Evolutionary conservation across 1,140 invertebrate genomes (phyloP).

Genomic region (Paraescarpia echinospica): DNA sequence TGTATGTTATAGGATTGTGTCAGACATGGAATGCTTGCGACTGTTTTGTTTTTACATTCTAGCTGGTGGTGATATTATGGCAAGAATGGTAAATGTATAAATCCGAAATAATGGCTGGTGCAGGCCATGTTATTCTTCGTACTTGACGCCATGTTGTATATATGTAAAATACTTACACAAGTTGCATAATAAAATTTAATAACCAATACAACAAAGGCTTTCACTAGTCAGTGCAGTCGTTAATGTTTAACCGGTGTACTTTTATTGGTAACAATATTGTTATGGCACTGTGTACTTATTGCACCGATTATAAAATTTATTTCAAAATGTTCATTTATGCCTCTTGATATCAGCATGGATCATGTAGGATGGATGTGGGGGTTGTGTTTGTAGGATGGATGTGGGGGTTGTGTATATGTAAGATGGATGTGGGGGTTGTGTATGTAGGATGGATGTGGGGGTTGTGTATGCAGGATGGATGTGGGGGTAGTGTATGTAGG

Average conservation of each 20-base stretch:
- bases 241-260: background rate
- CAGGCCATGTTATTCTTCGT: background rate
- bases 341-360: too few species aligned
- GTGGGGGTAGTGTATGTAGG: too few species aligned
- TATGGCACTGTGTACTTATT: background rate
- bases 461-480: too few species aligned
- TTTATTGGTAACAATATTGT: background rate
- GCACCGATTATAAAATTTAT: background rate
- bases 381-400: too few species aligned
- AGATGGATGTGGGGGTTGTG: too few species aligned
- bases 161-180: constrained; percentile 2
- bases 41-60: background rate
- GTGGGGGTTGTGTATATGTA: too few species aligned
- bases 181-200: background rate
- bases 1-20: background rate
- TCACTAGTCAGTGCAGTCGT: background rate
- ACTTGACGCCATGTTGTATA: background rate
- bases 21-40: background rate
- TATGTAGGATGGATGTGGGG: too few species aligned
- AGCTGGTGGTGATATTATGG: background rate
- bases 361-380: too few species aligned
- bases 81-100: background rate
- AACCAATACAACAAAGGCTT: background rate
- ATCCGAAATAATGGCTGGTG: background rate
- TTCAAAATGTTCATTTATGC: background rate